Evolutionary conservation across 2,113 vertebrate genomes (phyloP), one percentile per base, ranked within the genome.

Genomic region (Actenoides hombroni): DNA sequence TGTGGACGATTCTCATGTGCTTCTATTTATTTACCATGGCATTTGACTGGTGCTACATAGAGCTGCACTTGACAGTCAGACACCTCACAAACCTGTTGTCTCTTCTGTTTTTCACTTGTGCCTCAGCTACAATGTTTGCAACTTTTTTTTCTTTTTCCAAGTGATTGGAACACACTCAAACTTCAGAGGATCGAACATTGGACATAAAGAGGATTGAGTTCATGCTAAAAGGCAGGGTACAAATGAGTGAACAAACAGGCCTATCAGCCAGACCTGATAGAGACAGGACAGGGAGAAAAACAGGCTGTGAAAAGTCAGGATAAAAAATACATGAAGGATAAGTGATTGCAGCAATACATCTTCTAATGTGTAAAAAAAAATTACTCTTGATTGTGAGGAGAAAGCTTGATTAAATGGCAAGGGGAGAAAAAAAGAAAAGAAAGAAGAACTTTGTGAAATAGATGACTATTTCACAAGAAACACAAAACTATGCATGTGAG

Each of bases 1-100:
- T 88, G 76, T 71, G 67, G 73, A 35, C 60, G 60, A 67, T 88
- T 90, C 76, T 79, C 68, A 71, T 70, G 65, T 92, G 65, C 69
- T 95, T 93, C 90, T 93, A 61, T 68, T 95, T 91, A 65, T 86
- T 96, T 96, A 56, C 25, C 16, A 7, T 6, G n/a, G 48, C 54
- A 76, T 83, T 93, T 79, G 80, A 93, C 21, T 79, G 83, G 92
- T 64, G 68, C 19, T 68, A 8, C 35, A 40, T 83, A 90, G 85
- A 75, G 68, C 53, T 61, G 40, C 1, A 2, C 64, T 79, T 92
- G 65, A 82, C 57, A 92, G 77, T 10, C 19, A 42, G 24, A 7
- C 46, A 75, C 42, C 42, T 94, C 61, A 75, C 39, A 90, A 71
- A 71, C 11, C 21, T 6, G 0, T 79, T 69, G 26, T 33, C 42